These are phyloP conservation scores for Bothrops alternatus DNA, from an alignment of 2,797 vertebrate species.

Conservation along the genomic window DNA sequence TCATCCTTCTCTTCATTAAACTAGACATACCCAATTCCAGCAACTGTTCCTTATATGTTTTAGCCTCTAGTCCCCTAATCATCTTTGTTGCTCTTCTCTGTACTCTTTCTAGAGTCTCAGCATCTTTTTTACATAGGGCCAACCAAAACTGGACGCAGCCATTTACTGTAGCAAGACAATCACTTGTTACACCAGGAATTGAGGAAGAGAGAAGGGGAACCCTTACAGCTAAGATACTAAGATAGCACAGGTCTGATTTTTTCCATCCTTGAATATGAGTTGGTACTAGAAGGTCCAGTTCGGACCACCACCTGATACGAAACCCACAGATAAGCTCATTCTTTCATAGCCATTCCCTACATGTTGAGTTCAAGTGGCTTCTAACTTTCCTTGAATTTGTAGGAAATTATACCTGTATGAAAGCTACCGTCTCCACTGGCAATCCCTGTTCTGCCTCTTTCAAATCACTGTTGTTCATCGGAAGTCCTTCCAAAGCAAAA, in stretches of 20 bases:
- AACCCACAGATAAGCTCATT: not conserved
- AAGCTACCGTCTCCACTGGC: not conserved
- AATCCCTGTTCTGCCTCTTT: not conserved
- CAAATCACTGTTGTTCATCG: not conserved
- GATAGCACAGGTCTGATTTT: not conserved
- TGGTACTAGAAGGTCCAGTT: not conserved
- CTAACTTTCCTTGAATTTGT: not conserved
- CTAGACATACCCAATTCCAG: too few species aligned
- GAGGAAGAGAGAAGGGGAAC: not conserved
- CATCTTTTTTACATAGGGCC: too few species aligned
- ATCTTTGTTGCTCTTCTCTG: too few species aligned
- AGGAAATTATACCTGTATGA: not conserved
- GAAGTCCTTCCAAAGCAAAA: not conserved
- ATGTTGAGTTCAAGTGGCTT: not conserved
- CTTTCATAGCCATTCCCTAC: not conserved
- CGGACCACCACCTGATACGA: not conserved
- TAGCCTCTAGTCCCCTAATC: too few species aligned
- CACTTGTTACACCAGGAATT: not conserved
- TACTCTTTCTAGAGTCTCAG: too few species aligned
- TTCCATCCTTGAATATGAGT: not conserved
- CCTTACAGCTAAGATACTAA: not conserved
- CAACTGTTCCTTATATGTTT: too few species aligned
- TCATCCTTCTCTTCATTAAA: too few species aligned
- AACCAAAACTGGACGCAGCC: too few species aligned
- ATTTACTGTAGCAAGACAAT: too few species aligned